Evolutionary conservation across 2,113 vertebrate species (phyloP).

Genomic region (Odobenus rosmarus): DNA sequence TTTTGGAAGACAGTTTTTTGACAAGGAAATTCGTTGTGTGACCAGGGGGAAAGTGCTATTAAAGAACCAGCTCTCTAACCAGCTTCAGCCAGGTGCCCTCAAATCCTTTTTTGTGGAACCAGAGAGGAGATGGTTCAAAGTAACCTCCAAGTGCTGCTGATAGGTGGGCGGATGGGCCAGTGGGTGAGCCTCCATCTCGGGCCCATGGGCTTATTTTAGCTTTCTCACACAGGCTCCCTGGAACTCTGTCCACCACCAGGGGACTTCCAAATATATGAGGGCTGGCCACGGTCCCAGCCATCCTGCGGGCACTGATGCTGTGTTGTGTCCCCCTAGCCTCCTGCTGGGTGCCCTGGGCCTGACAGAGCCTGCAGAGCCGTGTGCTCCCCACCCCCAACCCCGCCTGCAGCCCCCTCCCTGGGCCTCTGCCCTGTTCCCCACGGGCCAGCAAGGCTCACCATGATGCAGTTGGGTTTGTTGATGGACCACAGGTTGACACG

Average conservation of each 20-base stretch:
- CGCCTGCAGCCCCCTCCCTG: background rate
- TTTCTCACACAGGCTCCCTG: background rate
- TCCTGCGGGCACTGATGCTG: background rate
- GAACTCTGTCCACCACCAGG: background rate
- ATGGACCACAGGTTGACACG: slow-evolving; percentile 97
- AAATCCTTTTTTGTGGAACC: background rate
- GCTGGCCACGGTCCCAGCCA: background rate
- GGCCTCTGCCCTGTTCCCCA: rapidly evolving
- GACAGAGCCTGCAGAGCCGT: background rate
- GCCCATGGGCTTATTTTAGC: background rate
- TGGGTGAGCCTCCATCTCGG: background rate
- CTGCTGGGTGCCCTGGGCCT: background rate
- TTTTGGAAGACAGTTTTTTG: background rate
- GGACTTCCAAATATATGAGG: background rate
- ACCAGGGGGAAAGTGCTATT: background rate
- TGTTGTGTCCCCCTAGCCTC: background rate
- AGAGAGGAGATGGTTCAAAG: background rate
- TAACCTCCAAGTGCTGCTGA: background rate
- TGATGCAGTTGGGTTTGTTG: slow-evolving; percentile 98
- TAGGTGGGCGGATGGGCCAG: rapidly evolving
- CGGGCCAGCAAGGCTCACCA: slow-evolving; percentile 87
- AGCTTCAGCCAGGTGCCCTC: background rate
- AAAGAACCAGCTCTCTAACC: background rate
- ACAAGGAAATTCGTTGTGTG: background rate
- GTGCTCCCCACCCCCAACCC: background rate